Evolutionary conservation across 2,888 invertebrate species (phyloP), one percentile per base, ranked within the genome.

Genomic region (Ectropis crepuscularia): DNA sequence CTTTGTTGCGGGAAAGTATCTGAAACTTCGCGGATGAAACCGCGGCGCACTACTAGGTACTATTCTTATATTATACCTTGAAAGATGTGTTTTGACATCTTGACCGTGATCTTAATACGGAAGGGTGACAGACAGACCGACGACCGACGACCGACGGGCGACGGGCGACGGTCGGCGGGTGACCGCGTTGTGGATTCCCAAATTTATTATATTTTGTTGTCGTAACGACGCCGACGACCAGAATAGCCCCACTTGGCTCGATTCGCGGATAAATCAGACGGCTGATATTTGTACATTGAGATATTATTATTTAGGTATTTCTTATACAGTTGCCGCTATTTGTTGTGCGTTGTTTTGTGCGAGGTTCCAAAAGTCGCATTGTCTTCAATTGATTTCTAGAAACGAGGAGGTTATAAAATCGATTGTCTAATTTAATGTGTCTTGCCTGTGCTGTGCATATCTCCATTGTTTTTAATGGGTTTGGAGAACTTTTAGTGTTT

Each of bases 171-270:
- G n/a, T n/a, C n/a, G 51, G 10, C 54, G 6, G 47, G 8, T 16
- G 42, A 41, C 48, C 16, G 28, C 37, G 36, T 37, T 8, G 60
- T 38, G 47, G 47, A 39, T 57, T 49, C 48, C 48, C 48, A 36
- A 53, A 58, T 63, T 51, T 57, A 57, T 57, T 53, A 63, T 28
- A 28, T 28, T 54, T 58, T 54, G 57, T 53, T 43, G 46, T 39
- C 37, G 45, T 54, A 58, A 63, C 49, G 63, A 63, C 58, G 9
- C 58, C 49, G 63, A 63, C 58, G 9, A 46, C 66, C 42, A 59
- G 62, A 66, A 68, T 70, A 70, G 59, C 63, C 47, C 36, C 64
- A 61, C 68, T 67, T 65, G 69, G 69, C 69, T 50, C 61, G 45
- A 53, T 65, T 67, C 62, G 65, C 51, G 61, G 55, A 66, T 68